These are phyloP conservation scores for Phymorhynchus buccinoides DNA, from an alignment of 1,140 invertebrate species.

Conservation along the genomic window DNA sequence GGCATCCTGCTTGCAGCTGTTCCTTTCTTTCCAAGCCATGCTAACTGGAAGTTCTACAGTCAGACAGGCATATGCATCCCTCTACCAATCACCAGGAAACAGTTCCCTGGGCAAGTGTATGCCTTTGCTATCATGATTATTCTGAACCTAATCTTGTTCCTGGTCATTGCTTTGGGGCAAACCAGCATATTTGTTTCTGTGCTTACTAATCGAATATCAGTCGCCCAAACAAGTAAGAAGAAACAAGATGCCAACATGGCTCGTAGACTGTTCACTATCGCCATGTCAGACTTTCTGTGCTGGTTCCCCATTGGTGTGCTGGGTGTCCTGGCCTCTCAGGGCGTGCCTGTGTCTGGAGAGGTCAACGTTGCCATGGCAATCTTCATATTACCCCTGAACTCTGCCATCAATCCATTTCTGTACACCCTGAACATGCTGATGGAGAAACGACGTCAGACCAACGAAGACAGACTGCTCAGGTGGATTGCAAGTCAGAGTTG, in stretches of 20 bases:
- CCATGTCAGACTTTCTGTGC: slow-evolving; percentile 42
- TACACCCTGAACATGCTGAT: slow-evolving; percentile 34
- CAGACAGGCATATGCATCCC: slow-evolving; percentile 51
- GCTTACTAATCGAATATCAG: background rate
- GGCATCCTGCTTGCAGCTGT: slow-evolving; percentile 24
- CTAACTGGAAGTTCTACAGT: slow-evolving; percentile 45
- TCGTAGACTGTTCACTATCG: slow-evolving; percentile 41
- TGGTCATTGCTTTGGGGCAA: slow-evolving; percentile 49
- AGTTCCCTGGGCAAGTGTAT: slow-evolving; percentile 44
- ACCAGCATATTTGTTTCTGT: slow-evolving; percentile 42
- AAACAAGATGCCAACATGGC: slow-evolving; percentile 42
- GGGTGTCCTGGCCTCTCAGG: slow-evolving; percentile 44
- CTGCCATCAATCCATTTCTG: slow-evolving; percentile 56
- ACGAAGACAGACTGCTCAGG: background rate
- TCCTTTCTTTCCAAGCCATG: slow-evolving; percentile 29
- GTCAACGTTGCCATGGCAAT: slow-evolving; percentile 51
- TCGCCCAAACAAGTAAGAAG: background rate
- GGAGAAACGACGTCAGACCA: background rate
- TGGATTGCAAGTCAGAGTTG: too few species aligned
- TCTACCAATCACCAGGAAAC: slow-evolving; percentile 41
- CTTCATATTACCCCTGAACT: slow-evolving; percentile 51
- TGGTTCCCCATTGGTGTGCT: slow-evolving; percentile 38
- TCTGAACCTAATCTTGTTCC: slow-evolving; percentile 47
- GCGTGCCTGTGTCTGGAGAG: slow-evolving; percentile 44
- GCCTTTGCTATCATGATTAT: slow-evolving; percentile 46